These are phyloP conservation scores for Sander lucioperca DNA, from an alignment of 2,113 vertebrate genomes.

Conservation along the genomic window DNA sequence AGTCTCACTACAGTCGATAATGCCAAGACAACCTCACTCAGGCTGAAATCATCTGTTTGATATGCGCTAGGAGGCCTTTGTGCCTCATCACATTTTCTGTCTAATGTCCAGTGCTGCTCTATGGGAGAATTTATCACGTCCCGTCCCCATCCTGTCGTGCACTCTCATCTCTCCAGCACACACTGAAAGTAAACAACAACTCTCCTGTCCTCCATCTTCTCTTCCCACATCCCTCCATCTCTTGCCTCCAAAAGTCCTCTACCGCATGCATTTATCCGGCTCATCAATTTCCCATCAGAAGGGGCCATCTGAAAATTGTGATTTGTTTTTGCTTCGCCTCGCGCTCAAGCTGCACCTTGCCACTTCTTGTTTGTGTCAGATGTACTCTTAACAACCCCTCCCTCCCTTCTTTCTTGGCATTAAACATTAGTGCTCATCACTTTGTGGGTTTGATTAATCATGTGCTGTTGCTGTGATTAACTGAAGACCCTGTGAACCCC, in stretches of 20 bases:
- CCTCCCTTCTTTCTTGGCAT: slow-evolving; percentile 23
- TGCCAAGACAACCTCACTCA: slow-evolving; percentile 65
- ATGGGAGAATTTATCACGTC: slow-evolving; percentile 63
- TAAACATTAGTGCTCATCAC: slow-evolving; percentile 63
- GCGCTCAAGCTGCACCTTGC: slow-evolving; percentile 7
- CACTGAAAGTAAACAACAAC: slow-evolving; percentile 73
- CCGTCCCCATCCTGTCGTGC: slow-evolving; percentile 51
- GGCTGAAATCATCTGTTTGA: slow-evolving; percentile 72
- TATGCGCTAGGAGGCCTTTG: slow-evolving; percentile 71
- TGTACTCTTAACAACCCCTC: background rate
- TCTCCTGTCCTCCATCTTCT: slow-evolving; percentile 28
- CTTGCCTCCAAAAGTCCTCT: slow-evolving; percentile 49
- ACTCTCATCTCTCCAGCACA: slow-evolving; percentile 46
- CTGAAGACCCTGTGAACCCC: slow-evolving; percentile 54
- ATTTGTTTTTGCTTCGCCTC: slow-evolving; percentile 45
- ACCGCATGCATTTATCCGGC: slow-evolving; percentile 50
- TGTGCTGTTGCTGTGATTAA: slow-evolving; percentile 44
- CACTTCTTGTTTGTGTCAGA: slow-evolving; percentile 44
- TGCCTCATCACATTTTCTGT: slow-evolving; percentile 76
- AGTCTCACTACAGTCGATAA: slow-evolving; percentile 62
- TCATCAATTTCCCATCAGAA: slow-evolving; percentile 67
- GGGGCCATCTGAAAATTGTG: slow-evolving; percentile 51
- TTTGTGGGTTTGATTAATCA: slow-evolving; percentile 72
- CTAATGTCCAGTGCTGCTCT: slow-evolving; percentile 69
- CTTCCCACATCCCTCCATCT: slow-evolving; percentile 23